These are phyloP conservation scores for Sterrhoptilus dennistouni DNA, from an alignment of 2,113 vertebrate genomes.

Conservation along the genomic window DNA sequence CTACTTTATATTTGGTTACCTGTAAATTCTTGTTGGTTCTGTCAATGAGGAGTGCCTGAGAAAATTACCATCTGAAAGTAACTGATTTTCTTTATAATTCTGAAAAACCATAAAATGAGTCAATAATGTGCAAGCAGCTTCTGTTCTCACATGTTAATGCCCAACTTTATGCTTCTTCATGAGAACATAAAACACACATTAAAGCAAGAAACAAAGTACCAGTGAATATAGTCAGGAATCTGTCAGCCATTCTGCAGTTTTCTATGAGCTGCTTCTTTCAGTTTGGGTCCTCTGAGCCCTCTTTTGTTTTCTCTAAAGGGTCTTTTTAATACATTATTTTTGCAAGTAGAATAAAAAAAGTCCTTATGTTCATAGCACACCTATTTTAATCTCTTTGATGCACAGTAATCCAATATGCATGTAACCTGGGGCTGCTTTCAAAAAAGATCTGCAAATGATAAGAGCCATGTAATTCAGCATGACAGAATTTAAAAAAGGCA, in stretches of 20 bases:
- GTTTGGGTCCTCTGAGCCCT: neutral
- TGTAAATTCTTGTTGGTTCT: neutral
- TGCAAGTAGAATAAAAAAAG: constrained; percentile 62
- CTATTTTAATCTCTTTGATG: constrained; percentile 78
- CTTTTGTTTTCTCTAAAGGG: constrained; percentile 31
- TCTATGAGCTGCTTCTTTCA: neutral
- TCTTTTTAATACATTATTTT: constrained; percentile 48
- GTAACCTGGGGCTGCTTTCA: constrained; percentile 70
- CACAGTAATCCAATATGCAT: constrained; percentile 74
- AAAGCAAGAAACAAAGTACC: constrained; percentile 14
- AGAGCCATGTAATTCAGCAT: constrained; percentile 40
- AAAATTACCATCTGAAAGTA: neutral
- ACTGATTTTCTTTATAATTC: constrained; percentile 9
- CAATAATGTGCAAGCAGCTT: constrained; percentile 6
- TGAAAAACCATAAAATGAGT: neutral
- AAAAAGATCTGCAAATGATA: constrained; percentile 42
- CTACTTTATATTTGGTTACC: neutral
- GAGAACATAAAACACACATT: constrained; percentile 15
- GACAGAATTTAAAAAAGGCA: neutral
- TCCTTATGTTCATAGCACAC: constrained; percentile 71
- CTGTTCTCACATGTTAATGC: neutral
- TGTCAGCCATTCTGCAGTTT: constrained; percentile 19
- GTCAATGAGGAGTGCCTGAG: neutral
- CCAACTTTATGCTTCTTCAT: neutral
- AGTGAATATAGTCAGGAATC: neutral